These are phyloP conservation scores for Psephotus haematonotus DNA, from an alignment of 2,113 vertebrate species.

Conservation along the genomic window DNA sequence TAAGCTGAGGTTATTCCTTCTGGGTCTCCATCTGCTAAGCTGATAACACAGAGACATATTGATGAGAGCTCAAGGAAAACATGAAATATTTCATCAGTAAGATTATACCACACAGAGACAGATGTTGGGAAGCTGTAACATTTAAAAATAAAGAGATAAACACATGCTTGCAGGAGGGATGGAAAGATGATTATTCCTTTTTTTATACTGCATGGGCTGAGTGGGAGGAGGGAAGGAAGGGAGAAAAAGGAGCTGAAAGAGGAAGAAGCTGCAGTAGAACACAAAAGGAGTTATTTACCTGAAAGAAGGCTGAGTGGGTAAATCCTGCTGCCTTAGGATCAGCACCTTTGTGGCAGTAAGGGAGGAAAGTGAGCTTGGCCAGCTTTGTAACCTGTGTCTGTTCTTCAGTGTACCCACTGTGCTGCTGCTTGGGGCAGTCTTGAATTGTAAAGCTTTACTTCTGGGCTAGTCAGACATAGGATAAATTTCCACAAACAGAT, in stretches of 20 bases:
- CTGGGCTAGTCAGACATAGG: background rate
- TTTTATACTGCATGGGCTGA: background rate
- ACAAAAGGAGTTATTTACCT: constrained; percentile 12
- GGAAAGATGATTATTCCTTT: constrained; percentile 58
- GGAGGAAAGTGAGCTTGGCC: background rate
- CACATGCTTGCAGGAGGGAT: constrained; percentile 76
- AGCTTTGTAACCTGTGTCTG: background rate
- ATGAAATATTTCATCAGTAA: constrained; percentile 86
- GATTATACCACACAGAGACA: constrained; percentile 85
- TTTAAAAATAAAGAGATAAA: constrained; percentile 84
- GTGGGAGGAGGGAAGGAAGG: background rate
- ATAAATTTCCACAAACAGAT: background rate
- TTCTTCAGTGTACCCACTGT: fast-evolving
- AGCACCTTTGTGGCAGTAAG: background rate
- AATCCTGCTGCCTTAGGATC: background rate
- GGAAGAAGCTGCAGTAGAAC: background rate
- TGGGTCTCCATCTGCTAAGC: constrained; percentile 79
- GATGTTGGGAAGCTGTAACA: constrained; percentile 84
- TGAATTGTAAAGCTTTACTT: background rate
- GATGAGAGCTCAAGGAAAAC: constrained; percentile 84
- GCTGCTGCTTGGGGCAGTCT: background rate
- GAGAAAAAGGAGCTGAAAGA: background rate
- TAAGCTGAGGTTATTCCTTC: constrained; percentile 75
- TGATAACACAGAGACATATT: constrained; percentile 83
- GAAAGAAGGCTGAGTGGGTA: constrained; percentile 51